Percentiles rank a stretch among this genome's conserved stretches.
These are phyloP conservation scores for Criorhina ranunculi DNA, from an alignment of 2,888 invertebrate species.

Conservation along the genomic window DNA sequence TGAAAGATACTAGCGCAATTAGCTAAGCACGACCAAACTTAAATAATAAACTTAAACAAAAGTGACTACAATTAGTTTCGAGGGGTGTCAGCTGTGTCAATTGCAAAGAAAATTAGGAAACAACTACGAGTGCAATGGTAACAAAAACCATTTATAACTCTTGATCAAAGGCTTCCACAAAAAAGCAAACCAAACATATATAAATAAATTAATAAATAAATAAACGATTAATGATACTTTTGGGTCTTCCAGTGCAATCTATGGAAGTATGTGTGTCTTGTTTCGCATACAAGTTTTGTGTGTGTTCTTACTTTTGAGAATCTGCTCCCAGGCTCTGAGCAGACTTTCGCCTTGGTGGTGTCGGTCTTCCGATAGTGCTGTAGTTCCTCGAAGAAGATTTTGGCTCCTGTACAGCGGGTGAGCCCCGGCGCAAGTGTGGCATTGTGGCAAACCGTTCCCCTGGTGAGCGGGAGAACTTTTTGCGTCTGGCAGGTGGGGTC, in stretches of 20 bases:
- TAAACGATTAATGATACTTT: constrained; percentile 41
- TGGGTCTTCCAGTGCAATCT: constrained; percentile 57
- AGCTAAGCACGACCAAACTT: constrained; percentile 72
- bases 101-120: constrained; percentile 47
- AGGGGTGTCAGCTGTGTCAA: constrained; percentile 33
- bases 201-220: constrained; percentile 53
- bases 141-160: constrained; percentile 43
- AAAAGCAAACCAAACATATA: constrained; percentile 72
- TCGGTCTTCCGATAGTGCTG: constrained; percentile 84
- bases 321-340: constrained; percentile 85
- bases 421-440: constrained; percentile 85
- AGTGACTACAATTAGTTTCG: constrained; percentile 59
- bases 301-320: constrained; percentile 79
- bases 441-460: constrained; percentile 90
- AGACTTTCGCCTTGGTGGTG: constrained; percentile 88
- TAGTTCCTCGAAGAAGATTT: constrained; percentile 88
- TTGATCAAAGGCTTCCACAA: constrained; percentile 58
- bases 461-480: constrained; percentile 86
- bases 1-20: constrained; percentile 61
- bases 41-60: constrained; percentile 42
- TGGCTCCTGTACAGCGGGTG: constrained; percentile 85
- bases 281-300: constrained; percentile 74
- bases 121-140: constrained; percentile 47
- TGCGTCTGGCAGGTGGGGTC: constrained; percentile 87
- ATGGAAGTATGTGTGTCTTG: constrained; percentile 58